Evolutionary conservation across 2,113 vertebrate genomes (phyloP).

Genomic region (Calyptomena viridis): DNA sequence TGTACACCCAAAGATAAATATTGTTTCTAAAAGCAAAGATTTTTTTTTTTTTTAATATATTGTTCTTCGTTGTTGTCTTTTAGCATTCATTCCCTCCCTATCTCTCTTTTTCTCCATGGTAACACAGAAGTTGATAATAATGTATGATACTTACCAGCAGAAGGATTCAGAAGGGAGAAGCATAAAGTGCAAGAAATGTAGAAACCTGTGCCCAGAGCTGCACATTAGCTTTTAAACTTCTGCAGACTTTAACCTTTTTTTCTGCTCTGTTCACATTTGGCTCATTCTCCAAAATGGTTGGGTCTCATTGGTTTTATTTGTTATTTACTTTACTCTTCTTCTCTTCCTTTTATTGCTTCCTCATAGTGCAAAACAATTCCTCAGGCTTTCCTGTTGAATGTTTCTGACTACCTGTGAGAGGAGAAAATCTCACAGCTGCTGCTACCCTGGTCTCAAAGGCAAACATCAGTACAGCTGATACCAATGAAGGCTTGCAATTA

Average conservation of each 20-base stretch:
- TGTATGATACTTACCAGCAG: not conserved
- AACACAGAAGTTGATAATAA: not conserved
- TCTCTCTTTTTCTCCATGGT: not conserved
- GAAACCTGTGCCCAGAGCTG: not conserved
- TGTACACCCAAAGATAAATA: not conserved
- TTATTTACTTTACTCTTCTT: not conserved
- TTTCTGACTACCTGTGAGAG: not conserved
- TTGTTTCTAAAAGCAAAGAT: not conserved
- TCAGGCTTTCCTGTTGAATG: not conserved
- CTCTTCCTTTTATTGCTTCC: not conserved
- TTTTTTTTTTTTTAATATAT: not conserved
- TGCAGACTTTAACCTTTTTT: not conserved
- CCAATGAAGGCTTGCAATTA: not conserved
- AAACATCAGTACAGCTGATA: not conserved
- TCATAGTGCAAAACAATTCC: not conserved
- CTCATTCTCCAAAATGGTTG: not conserved
- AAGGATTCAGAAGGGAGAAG: not conserved
- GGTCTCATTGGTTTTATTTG: not conserved
- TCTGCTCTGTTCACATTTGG: not conserved
- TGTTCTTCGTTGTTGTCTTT: not conserved
- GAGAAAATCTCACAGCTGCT: rapidly evolving
- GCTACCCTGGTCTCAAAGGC: not conserved
- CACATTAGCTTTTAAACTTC: not conserved
- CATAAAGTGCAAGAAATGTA: not conserved
- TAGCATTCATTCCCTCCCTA: not conserved